These are phyloP conservation scores for Aleiodes leptofemur DNA, from an alignment of 2,888 invertebrate genomes.

Conservation along the genomic window DNA sequence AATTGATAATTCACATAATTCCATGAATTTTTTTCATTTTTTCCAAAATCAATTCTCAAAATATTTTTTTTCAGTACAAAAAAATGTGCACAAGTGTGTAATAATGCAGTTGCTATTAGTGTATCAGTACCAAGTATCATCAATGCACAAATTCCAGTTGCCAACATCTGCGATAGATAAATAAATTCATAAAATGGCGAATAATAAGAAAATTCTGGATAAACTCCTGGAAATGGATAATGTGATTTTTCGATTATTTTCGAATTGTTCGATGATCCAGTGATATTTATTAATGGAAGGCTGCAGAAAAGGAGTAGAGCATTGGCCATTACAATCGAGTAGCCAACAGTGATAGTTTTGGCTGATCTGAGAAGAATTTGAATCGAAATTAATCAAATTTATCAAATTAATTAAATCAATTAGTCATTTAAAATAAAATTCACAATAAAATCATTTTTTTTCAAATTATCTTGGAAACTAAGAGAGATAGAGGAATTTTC, in stretches of 20 bases:
- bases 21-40: too few relatives aligned
- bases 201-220: constrained; percentile 60
- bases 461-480: too few relatives aligned
- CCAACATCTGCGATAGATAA: constrained; percentile 62
- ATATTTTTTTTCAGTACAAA: constrained; percentile 59
- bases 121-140: constrained; percentile 64
- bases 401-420: too few relatives aligned
- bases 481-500: too few relatives aligned
- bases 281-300: constrained; percentile 53
- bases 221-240: constrained; percentile 63
- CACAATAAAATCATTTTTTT: neutral
- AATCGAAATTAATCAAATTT: too few relatives aligned
- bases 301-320: constrained; percentile 62
- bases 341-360: constrained; percentile 60
- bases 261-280: constrained; percentile 25
- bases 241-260: constrained; percentile 46
- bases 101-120: constrained; percentile 63
- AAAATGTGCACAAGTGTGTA: constrained; percentile 65
- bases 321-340: constrained; percentile 61
- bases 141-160: constrained; percentile 60
- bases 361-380: constrained; percentile 58
- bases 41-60: neutral
- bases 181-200: constrained; percentile 60
- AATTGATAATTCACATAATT: constrained; percentile 38
- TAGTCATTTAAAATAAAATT: too few relatives aligned